These are phyloP conservation scores for Anastrepha obliqua DNA, from an alignment of 1,140 invertebrate genomes.

Conservation along the genomic window DNA sequence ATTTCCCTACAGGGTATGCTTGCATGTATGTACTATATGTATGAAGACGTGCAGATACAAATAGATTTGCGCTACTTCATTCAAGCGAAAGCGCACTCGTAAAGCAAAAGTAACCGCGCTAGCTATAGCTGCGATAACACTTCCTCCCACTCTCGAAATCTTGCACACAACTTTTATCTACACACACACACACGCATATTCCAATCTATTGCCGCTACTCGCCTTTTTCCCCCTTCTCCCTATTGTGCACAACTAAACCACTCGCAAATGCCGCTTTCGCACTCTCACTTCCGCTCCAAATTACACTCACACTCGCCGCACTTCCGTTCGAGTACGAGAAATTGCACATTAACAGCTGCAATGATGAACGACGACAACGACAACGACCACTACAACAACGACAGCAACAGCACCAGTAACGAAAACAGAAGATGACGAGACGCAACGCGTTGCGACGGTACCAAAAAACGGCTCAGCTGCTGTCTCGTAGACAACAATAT, in stretches of 20 bases:
- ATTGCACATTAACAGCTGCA: constrained; percentile 50
- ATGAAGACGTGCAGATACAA: background rate
- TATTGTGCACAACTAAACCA: background rate
- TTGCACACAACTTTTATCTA: background rate
- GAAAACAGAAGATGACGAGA: background rate
- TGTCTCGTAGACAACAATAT: constrained; percentile 15
- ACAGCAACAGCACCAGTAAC: background rate
- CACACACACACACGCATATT: background rate
- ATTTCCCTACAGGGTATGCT: background rate
- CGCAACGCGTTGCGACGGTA: no score
- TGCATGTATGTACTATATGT: no score
- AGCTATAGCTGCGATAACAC: background rate
- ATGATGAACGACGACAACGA: constrained; percentile 7
- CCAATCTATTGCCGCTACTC: background rate
- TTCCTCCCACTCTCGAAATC: background rate
- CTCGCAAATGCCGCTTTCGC: background rate
- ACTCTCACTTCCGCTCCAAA: constrained; percentile 55
- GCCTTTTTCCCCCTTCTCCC: background rate
- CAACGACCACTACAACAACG: background rate
- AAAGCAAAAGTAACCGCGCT: background rate
- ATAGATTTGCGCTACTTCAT: background rate
- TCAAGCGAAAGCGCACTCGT: background rate
- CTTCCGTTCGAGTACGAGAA: constrained; percentile 44
- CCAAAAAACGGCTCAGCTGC: constrained; percentile 1
- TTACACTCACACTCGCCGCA: constrained; percentile 46